Evolutionary conservation across 2,113 vertebrate species (phyloP), one percentile per base, ranked within the genome.

Genomic region (Callocephalon fimbriatum): DNA sequence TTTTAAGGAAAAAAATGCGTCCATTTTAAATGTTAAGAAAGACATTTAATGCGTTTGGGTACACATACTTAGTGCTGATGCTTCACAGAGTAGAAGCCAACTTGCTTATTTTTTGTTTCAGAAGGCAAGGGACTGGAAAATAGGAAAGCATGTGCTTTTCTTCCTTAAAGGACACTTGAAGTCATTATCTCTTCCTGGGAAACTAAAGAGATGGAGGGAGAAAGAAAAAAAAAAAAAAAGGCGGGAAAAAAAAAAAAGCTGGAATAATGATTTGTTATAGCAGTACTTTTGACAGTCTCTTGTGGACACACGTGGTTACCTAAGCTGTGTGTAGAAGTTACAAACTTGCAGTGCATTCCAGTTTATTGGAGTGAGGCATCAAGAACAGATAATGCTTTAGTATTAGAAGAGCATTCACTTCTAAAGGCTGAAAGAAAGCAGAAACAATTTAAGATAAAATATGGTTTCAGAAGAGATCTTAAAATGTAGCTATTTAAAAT

Each of bases 171-270:
- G 7, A 35, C 13, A 44, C 2, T 38, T 53, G 3, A 78, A 90
- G 19, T 42, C 0, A 59, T 74, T 72, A 4, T 82, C 44, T 86
- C 18, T 88, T 88, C 23, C 51, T 25, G 5, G 5, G 3, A 2
- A 75, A 86, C 40, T 59, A 79, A 93, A 59, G 11, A 53, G 5
- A 63, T 13, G 15, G 35, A 29, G 5, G 4, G 5, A 18, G 3
- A 44, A 32, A 0, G 0, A 16, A 62, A 50, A 56, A 58, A 20
- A 1, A 0, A 14, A 42, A 54, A 40, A 10, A n/a, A n/a, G n/a
- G 38, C 9, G 37, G 37, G 4, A 12, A 42, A 54, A 40, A 45
- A 50, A 27, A 27, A 45, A 26, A 70, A 4, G 0, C 7, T 59
- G 10, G 45, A 79, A 38, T 3, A 58, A 9, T 16, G 37, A 18